Evolutionary conservation across 92 coral and sea anemone species (phyloP), one percentile per base, ranked within the genome.

Genomic region (Parazoanthus darwini): DNA sequence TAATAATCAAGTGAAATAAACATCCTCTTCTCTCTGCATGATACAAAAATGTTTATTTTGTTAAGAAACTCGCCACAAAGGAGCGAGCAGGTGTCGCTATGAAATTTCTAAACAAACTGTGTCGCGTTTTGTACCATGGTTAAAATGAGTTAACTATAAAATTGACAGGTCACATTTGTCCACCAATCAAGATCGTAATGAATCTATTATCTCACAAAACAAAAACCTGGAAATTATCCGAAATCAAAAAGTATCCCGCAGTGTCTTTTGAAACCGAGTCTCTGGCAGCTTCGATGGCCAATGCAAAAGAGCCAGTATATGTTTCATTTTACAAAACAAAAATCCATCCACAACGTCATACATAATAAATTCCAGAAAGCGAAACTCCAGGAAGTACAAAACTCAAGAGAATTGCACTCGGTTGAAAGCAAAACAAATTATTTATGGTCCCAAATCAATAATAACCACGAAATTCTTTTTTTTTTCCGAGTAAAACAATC

Each of bases 21-120:
- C 80, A 1, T 8, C 37, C 42, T 38, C 80, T 6, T 76, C 25
- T 18, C 80, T 14, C 80, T 20, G 16, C 80, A 76, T 76, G 80
- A 76, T 76, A 76, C 80, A 39, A 76, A 37, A 42, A 42, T 76
- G 54, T 38, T 74, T 76, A 39, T 76, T 75, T 76, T 76, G 51
- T 39, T 76, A n/a, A 76, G 25, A 8, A 18, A 39, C 51, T 18
- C 16, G 20, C 51, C 80, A 76, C 80, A 76, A 76, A 76, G 46
- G 50, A 76, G 51, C 13, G 80, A 16, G 54, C 80, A 76, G 80
- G 80, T 76, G 80, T 20, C 80, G 29, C 48, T 22, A 76, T 76
- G 80, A n/a, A 76, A 76, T 76, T 76, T 29, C 54, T 39, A 76
- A 76, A 76, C 54, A 76, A 76, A 76, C 5, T 39, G 26, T 76